Base-by-base conservation (phyloP, 2,888 invertebrate genomes). In the Automeris io region DNA sequence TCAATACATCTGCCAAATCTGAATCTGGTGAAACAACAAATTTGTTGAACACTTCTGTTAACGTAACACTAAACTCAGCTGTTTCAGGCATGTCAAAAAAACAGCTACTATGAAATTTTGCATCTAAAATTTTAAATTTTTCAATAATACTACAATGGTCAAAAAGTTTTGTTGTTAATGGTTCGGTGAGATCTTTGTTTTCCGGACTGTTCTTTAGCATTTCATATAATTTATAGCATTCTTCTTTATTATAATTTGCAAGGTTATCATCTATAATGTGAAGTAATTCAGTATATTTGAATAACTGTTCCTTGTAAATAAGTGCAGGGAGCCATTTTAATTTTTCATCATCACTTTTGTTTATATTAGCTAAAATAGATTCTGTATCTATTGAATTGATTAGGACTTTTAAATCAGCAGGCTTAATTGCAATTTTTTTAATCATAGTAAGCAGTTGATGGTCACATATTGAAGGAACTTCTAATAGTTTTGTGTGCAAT, bases 21-120 rank as follows among this genome's bases (percentile, higher is more conserved):
- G 58, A 45, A 40, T 73, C 61, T 4, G 59, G 49, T 4, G 64
- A 51, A 8, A 55, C 47, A 41, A 78, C 61, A 8, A 81, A 51
- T 57, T 80, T 83, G 47, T 86, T 86, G 35, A 85, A 86, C 51
- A 65, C 68, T 57, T 75, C 68, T 36, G 59, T 80, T 37, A 71
- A 46, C 45, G 53, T 61, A 16, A 43, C 50, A 8, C 48, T 49
- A 41, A 76, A 79, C 18, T 72, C 63, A 36, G 46, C 31, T 33
- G 53, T 57, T 47, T 66, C 54, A 23, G 52, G 49, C 45, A 54
- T 51, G 46, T 78, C 57, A 40, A 51, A 49, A 7, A 82, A 72
- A 32, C 47, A 51, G 18, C 68, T 68, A 18, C 70, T 50, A 22
- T 22, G 50, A 44, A 78, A 85, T 39, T 67, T 68, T 19, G 66